These are phyloP conservation scores for Myzus persicae DNA, from an alignment of 1,140 invertebrate species.

Conservation along the genomic window DNA sequence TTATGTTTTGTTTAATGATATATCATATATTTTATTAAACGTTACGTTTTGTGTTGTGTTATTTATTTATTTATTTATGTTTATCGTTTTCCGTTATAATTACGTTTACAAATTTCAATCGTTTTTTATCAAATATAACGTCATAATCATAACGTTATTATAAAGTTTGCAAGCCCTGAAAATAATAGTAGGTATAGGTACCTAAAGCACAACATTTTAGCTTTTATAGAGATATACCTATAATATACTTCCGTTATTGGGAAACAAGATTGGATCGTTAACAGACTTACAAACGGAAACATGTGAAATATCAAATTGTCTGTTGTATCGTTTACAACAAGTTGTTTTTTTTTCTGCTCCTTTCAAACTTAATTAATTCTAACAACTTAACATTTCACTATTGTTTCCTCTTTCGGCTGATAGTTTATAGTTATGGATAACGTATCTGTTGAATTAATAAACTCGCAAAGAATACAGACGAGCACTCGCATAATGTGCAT, in stretches of 20 bases:
- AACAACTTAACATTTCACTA: not conserved
- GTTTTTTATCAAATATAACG: too few species aligned
- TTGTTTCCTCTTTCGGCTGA: not conserved
- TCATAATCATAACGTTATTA: too few species aligned
- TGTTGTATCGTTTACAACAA: not conserved
- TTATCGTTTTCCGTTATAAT: too few species aligned
- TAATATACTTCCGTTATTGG: not conserved
- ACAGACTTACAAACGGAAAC: not conserved
- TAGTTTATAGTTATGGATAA: not conserved
- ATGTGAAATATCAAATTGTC: not conserved
- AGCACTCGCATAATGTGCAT: not conserved
- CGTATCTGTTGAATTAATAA: constrained; percentile 16
- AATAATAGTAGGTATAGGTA: too few species aligned
- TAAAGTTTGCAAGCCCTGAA: too few species aligned
- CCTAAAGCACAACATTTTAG: not conserved
- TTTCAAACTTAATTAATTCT: not conserved
- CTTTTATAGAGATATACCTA: not conserved
- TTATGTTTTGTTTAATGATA: too few species aligned
- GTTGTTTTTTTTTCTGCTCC: not conserved
- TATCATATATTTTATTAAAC: too few species aligned
- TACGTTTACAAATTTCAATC: too few species aligned
- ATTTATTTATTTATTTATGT: too few species aligned
- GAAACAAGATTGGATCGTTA: not conserved
- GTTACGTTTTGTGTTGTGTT: too few species aligned
- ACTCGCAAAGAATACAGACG: not conserved